Conservation (phyloP, 2,797 vertebrate genomes). For the Enteromius paludinosus region DNA sequence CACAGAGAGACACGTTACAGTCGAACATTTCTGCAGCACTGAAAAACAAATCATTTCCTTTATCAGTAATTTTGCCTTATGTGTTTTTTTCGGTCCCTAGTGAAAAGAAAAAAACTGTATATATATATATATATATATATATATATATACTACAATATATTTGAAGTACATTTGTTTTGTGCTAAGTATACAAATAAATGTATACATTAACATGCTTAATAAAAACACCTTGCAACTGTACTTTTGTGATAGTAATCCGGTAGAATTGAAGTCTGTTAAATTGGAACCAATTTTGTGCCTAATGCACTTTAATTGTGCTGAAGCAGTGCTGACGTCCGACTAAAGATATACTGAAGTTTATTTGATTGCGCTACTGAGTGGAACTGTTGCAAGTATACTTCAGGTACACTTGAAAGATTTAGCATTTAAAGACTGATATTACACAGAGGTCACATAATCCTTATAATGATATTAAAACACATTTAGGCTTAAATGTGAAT, state of each 20-base stretch:
- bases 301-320: neutral
- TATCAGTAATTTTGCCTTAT: neutral
- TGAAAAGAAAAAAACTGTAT: neutral
- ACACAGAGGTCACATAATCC: neutral
- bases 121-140: too few species aligned
- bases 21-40: neutral
- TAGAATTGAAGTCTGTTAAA: neutral
- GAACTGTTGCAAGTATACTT: neutral
- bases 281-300: neutral
- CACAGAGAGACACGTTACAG: constrained; percentile 8
- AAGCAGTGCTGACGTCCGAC: neutral
- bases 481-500: neutral
- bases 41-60: neutral
- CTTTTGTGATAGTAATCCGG: neutral
- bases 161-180: neutral
- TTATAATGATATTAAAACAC: neutral
- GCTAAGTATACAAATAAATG: neutral
- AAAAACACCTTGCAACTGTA: neutral
- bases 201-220: neutral
- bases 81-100: neutral
- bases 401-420: neutral
- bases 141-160: neutral
- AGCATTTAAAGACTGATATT: too few species aligned
- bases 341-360: neutral
- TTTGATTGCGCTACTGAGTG: neutral